These are phyloP conservation scores for Achlya flavicornis DNA, from an alignment of 2,888 invertebrate genomes.

Conservation along the genomic window DNA sequence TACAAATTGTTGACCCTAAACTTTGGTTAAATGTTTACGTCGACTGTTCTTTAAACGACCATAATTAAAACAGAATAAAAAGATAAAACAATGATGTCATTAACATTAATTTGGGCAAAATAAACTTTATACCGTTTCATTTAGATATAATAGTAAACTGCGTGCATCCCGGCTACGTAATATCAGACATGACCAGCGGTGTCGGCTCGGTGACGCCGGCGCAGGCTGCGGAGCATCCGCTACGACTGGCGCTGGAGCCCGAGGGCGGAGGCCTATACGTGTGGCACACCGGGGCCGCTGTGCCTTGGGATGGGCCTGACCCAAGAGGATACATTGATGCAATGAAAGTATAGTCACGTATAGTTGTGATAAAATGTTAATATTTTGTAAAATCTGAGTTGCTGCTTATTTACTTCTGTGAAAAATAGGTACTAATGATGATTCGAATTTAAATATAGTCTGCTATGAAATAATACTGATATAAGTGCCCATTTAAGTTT, in stretches of 20 bases:
- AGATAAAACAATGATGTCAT: too few relatives aligned
- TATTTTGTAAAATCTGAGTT: slow-evolving; percentile 12
- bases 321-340: slow-evolving; percentile 69
- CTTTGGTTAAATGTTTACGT: too few relatives aligned
- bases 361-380: neutral
- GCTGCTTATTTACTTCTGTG: neutral
- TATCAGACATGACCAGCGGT: slow-evolving; percentile 72
- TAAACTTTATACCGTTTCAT: neutral
- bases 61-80: too few relatives aligned
- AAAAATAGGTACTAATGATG: neutral
- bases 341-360: slow-evolving; percentile 24
- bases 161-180: slow-evolving; percentile 76
- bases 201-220: slow-evolving; percentile 57
- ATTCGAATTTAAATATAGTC: slow-evolving; percentile 12
- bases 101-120: too few relatives aligned
- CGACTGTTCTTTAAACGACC: too few relatives aligned
- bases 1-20: too few relatives aligned
- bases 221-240: slow-evolving; percentile 50
- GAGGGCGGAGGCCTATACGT: slow-evolving; percentile 54
- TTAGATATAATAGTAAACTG: slow-evolving; percentile 68
- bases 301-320: slow-evolving; percentile 71
- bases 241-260: slow-evolving; percentile 47
- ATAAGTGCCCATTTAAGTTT: too few relatives aligned
- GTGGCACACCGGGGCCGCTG: slow-evolving; percentile 62
- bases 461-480: neutral